Evolutionary conservation across 2,888 invertebrate species (phyloP).

Genomic region (Leptopterna dolabrata): DNA sequence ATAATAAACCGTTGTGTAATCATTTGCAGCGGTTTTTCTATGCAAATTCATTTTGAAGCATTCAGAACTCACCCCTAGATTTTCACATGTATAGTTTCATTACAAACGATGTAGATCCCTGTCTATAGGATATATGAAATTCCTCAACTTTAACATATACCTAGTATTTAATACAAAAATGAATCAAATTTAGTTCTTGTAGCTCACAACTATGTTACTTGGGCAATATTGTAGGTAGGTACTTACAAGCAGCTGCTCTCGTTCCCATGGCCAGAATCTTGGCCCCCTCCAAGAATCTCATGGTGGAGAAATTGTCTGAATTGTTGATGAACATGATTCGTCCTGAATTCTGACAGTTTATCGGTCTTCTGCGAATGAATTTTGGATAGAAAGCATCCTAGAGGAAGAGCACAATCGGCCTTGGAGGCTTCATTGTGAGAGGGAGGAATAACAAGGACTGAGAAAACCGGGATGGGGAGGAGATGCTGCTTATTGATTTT

Average conservation of each 20-base stretch:
- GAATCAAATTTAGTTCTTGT: too few relatives aligned
- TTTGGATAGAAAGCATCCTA: background rate
- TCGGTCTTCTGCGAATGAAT: background rate
- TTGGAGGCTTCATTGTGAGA: background rate
- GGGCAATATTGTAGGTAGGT: background rate
- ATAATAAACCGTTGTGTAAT: too few relatives aligned
- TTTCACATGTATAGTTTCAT: too few relatives aligned
- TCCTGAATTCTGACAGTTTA: background rate
- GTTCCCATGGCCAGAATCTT: constrained; percentile 58
- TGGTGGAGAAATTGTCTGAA: constrained; percentile 50
- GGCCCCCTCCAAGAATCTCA: constrained; percentile 46
- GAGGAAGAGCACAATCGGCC: background rate
- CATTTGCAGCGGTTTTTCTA: too few relatives aligned
- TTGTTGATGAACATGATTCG: constrained; percentile 44
- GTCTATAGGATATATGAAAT: too few relatives aligned
- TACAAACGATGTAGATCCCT: too few relatives aligned
- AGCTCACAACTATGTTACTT: background rate
- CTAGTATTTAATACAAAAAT: too few relatives aligned
- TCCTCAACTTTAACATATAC: too few relatives aligned
- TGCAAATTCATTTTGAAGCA: too few relatives aligned
- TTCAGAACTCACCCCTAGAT: too few relatives aligned
- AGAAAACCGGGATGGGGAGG: background rate
- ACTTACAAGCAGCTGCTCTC: constrained; percentile 61
- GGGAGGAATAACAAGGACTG: background rate
- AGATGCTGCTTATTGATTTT: background rate